These are phyloP conservation scores for Rhea pennata DNA, from an alignment of 2,113 vertebrate genomes.

Conservation along the genomic window DNA sequence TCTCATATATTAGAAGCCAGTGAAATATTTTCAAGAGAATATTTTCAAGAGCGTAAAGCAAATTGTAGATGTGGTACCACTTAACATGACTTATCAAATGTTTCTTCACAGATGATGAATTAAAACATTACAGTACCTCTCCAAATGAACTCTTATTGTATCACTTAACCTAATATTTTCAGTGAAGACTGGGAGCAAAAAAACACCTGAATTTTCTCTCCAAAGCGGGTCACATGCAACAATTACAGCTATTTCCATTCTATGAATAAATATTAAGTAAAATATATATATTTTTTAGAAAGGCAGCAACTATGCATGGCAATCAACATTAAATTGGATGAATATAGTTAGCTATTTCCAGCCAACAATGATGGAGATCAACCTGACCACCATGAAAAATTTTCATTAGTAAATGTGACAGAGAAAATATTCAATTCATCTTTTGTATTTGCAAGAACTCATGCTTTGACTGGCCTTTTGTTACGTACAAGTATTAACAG, in stretches of 20 bases:
- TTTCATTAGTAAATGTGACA: not conserved
- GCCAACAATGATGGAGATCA: not conserved
- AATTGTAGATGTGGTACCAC: not conserved
- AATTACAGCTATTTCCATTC: not conserved
- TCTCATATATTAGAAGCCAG: not conserved
- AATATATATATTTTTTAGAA: not conserved
- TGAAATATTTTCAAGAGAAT: not conserved
- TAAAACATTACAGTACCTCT: not conserved
- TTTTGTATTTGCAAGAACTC: not conserved
- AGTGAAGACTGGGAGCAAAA: not conserved
- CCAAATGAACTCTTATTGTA: not conserved
- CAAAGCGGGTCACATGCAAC: not conserved
- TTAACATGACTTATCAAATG: not conserved
- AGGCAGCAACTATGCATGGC: not conserved
- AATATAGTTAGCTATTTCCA: not conserved
- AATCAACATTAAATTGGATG: not conserved
- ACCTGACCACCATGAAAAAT: not conserved
- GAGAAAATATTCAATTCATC: not conserved
- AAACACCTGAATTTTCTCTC: fast-evolving
- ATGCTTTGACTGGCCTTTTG: not conserved
- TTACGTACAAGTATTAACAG: not conserved
- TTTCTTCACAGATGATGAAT: not conserved
- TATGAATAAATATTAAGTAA: not conserved
- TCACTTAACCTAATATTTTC: not conserved
- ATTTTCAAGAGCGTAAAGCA: not conserved